phyloP scores from a whole-genome alignment of 2,113 vertebrate genomes.

The Serinus canaria region DNA sequence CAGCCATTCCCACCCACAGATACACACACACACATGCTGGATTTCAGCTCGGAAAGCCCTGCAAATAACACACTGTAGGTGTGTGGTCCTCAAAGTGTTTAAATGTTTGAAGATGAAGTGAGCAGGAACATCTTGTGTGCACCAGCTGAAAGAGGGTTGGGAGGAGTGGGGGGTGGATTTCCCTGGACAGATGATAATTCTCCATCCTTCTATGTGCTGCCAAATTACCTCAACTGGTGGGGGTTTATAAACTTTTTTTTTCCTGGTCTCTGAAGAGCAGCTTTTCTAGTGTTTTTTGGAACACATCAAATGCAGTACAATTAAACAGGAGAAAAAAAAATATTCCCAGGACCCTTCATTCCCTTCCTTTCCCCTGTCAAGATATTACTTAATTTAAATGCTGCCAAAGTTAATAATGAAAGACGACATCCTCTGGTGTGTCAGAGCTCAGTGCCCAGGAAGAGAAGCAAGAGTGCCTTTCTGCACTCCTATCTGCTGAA shows the following conservation, averaged over 20 bases:
- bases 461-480: background rate
- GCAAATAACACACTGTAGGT: slow-evolving; percentile 12
- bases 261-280: slow-evolving; percentile 21
- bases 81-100: slow-evolving; percentile 52
- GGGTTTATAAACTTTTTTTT: slow-evolving; percentile 38
- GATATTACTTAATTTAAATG: slow-evolving; percentile 66
- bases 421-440: background rate
- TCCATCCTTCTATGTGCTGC: slow-evolving; percentile 46
- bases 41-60: slow-evolving; percentile 8
- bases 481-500: background rate
- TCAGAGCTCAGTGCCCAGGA: slow-evolving; percentile 7
- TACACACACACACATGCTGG: background rate
- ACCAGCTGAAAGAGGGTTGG: slow-evolving; percentile 51
- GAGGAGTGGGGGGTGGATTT: slow-evolving; percentile 40
- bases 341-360: slow-evolving; percentile 34
- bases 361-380: slow-evolving; percentile 47
- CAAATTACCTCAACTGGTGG: slow-evolving; percentile 42
- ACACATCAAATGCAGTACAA: slow-evolving; percentile 37
- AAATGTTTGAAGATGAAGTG: slow-evolving; percentile 49
- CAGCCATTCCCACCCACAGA: slow-evolving; percentile 63
- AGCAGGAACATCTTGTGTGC: slow-evolving; percentile 56
- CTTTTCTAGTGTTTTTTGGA: slow-evolving; percentile 47
- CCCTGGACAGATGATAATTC: slow-evolving; percentile 57
- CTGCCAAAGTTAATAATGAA: slow-evolving; percentile 54
- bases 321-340: slow-evolving; percentile 36